Evolutionary conservation across 53 echinoderm and acorn worm genomes (phyloP), one percentile per base, ranked within the genome.

Genomic region (Paracentrotus lividus): DNA sequence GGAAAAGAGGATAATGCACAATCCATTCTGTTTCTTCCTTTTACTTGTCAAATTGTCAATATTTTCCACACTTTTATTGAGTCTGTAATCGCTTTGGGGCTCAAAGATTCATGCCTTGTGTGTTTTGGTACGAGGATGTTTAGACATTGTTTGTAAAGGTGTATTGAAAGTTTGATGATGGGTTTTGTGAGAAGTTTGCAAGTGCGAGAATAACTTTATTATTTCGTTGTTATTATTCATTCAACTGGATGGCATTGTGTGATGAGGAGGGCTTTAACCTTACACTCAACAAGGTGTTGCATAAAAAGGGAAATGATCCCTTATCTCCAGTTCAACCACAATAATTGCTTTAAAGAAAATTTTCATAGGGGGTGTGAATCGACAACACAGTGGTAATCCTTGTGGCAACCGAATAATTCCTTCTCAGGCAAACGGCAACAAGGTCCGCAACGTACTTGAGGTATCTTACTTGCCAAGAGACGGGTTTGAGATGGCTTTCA

Each of bases 111-210:
- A 31, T 72, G 24, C 31, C 44, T 42, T 92, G 81, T 92, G 58
- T 92, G 92, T 92, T 92, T 92, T 90, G 40, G 8, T 20, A 42
- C 64, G 5, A n/a, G n/a, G 52, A 78, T 92, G 92, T 92, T 92
- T 78, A 92, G 81, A 43, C 81, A 40, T 23, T 92, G 42, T 92
- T 92, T 92, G 92, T 40, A 42, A 43, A 78, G 92, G 54, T 92
- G 57, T 78, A 92, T 92, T 92, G 92, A 78, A 27, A 57, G 81
- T 92, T 92, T n/a, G 81, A 57, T 77, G 59, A 14, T 56, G 64
- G 38, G 24, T 43, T 54, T 55, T 89, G 89, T 59, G 89, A 61
- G 61, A 89, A 89, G 42, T 55, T 92, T 34, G n/a, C 27, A 49
- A 42, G 47, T 32, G 92, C 57, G 86, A 86, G 86, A 86, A 81